These are phyloP conservation scores for Empidonax traillii DNA, from an alignment of 2,113 vertebrate species.

Conservation along the genomic window DNA sequence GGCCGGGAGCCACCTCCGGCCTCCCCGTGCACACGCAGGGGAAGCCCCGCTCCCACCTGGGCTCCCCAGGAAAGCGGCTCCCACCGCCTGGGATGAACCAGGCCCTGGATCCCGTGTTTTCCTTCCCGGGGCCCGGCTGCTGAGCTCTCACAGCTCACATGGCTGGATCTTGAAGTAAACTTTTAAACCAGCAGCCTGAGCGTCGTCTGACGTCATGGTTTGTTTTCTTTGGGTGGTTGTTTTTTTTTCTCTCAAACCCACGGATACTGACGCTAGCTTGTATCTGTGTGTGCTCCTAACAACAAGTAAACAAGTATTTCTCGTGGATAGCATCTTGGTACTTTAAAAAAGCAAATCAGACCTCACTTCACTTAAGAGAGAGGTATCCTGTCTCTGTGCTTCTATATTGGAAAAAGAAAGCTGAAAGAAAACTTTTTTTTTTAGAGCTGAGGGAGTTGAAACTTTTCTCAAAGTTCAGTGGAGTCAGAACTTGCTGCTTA, in stretches of 20 bases:
- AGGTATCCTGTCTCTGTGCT: neutral
- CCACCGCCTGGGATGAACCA: rapidly evolving
- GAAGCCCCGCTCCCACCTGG: too few relatives aligned
- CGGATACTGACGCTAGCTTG: rapidly evolving
- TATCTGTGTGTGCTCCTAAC: neutral
- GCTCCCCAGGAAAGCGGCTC: rapidly evolving
- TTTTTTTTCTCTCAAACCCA: neutral
- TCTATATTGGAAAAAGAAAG: neutral
- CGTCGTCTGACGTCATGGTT: neutral
- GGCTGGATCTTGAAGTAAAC: neutral
- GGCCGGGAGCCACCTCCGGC: neutral
- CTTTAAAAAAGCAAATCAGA: neutral
- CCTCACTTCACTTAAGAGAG: neutral
- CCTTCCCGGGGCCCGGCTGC: rapidly evolving
- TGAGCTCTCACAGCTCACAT: rapidly evolving
- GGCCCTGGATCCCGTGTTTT: rapidly evolving
- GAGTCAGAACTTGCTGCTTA: neutral
- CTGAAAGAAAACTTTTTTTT: neutral
- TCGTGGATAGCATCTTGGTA: neutral
- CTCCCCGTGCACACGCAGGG: neutral
- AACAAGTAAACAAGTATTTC: neutral
- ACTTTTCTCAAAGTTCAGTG: neutral
- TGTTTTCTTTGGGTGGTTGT: neutral
- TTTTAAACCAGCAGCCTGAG: neutral
- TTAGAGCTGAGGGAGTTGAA: neutral